phyloP scores from a whole-genome alignment of 2,113 vertebrate species.

The Marmota monax region DNA sequence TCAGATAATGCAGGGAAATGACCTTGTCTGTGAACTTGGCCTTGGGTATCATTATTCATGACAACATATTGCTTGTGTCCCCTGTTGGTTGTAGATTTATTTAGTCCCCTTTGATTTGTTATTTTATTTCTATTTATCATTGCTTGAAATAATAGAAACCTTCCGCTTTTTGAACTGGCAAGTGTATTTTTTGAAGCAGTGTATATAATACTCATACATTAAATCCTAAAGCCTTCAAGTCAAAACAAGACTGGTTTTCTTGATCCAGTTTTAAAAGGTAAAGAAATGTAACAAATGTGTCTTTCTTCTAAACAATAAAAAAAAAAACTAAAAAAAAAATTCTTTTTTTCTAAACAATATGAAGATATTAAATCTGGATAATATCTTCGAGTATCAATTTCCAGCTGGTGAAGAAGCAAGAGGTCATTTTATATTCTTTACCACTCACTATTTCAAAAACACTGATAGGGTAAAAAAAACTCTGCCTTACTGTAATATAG shows the following conservation, averaged over 20 bases:
- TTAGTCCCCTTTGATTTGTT: background rate
- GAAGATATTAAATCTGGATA: conserved; percentile 33
- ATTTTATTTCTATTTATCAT: conserved; percentile 12
- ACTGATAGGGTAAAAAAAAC: background rate
- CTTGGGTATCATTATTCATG: background rate
- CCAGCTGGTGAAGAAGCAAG: background rate
- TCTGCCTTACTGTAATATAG: background rate
- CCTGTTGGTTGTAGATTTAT: conserved; percentile 26
- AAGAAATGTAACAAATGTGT: background rate
- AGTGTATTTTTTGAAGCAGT: conserved; percentile 23
- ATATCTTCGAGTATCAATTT: background rate
- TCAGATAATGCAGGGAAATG: background rate
- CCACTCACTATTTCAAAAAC: conserved; percentile 26
- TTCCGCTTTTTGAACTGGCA: conserved; percentile 5
- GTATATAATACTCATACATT: conserved; percentile 27
- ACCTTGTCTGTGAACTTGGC: background rate
- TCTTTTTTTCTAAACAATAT: conserved; percentile 25
- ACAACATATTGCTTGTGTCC: conserved; percentile 40
- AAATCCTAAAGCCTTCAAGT: conserved; percentile 37
- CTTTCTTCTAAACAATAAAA: conserved; percentile 4
- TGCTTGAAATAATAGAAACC: conserved; percentile 36
- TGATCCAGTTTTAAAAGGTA: conserved; percentile 31
- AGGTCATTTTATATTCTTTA: conserved; percentile 29
- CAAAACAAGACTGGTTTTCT: conserved; percentile 29
- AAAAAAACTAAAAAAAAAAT: too few species aligned